Evolutionary conservation across 1,140 invertebrate genomes (phyloP), one percentile per base, ranked within the genome.

Genomic region (Drosophila quadrilineata): DNA sequence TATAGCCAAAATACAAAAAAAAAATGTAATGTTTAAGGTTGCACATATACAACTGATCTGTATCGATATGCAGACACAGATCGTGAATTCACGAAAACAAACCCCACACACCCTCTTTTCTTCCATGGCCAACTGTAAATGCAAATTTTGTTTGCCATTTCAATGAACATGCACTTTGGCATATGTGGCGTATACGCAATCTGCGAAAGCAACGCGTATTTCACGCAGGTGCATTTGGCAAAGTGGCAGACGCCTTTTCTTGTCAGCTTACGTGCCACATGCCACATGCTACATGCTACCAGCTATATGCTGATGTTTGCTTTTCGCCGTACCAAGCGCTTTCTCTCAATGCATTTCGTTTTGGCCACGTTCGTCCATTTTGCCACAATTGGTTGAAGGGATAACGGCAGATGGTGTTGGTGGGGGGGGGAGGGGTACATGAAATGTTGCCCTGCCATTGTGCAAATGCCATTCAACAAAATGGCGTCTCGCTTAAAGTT

Each of bases 141-240:
- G 77, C 54, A 69, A 76, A 63, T 76, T 68, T 73, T n/a, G n/a
- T n/a, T n/a, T 52, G 43, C 31, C 69, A 63, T 63, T 66, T 65
- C 68, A 82, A 59, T 84, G 56, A 65, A 58, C 77, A 77, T 36
- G 45, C 16, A 26, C 10, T 9, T 16, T 10, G 40, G 31, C 53
- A 68, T 58, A 59, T 67, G 68, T 41, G 53, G 67, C 62, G 54
- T 64, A 71, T 64, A 33, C 60, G 57, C 54, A 64, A 80, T 63
- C 63, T 57, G 56, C 12, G 33, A 54, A 54, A n/a, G 19, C 53
- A 31, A 22, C 22, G 22, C 8, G 8, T 6, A 41, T 35, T 56
- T 68, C 28, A 63, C 24, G 10, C 41, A 16, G 16, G 31, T 24
- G 28, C 53, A 40, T 24, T 46, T 26, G 12, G 14, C 17, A 40